Evolutionary conservation across 2,888 invertebrate species (phyloP), one percentile per base, ranked within the genome.

Genomic region (Xylota segnis): DNA sequence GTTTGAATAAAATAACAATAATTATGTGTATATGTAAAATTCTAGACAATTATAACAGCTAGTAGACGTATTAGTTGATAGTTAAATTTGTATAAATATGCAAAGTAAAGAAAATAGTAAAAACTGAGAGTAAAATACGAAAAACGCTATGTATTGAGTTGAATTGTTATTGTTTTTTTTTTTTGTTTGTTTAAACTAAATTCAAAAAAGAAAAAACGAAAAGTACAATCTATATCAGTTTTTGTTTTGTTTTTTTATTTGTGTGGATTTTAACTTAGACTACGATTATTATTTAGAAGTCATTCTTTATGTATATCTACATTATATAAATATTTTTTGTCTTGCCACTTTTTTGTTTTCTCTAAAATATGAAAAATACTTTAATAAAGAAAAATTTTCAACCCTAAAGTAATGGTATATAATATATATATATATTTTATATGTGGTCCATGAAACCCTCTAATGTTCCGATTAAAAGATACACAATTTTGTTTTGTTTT

Each of bases 361-460:
- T 63, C 32, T 72, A 78, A 63, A 70, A 68, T 59, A 79, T 63
- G 45, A 70, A 70, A 68, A 78, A 78, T 68, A 70, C 61, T 78
- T 63, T 16, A 54, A 40, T 77, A 45, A 43, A 45, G 54, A 61
- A 77, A 74, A 74, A 59, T 37, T 65, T 45, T 75, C 58, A 63
- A 78, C 63, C 58, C 77, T 86, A 72, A 61, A 81, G 9, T 77
- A 43, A 47, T 61, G 47, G 37, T 81, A 68, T 63, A 70, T 72
- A 63, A 50, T 65, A 27, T 70, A 14, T 43, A 37, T 71, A 72
- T 75, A 66, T 61, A 71, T 63, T 74, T 68, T 56, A 65, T 61
- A 83, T 82, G 76, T 86, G 86, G 86, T 86, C 86, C 82, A 82
- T 82, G 82, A 86, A 86, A 86, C 86, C 86, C 81, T 84, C 74